Base-by-base conservation (phyloP, 2,888 invertebrate genomes). In the Mesorhabditis sp. region DNA sequence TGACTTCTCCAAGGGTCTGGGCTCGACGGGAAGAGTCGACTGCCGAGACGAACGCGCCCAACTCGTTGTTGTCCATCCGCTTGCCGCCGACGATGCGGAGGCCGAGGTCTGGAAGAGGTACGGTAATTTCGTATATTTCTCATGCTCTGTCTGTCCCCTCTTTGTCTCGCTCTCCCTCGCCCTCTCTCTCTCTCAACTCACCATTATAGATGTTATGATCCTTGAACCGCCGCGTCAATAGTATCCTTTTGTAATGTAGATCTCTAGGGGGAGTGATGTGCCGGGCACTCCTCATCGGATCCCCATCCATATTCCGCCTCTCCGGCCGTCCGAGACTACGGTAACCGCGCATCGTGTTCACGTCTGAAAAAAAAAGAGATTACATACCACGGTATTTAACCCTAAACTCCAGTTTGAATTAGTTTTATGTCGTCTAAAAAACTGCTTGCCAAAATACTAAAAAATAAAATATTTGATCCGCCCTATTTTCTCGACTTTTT, bases 31-130 rank as follows among this genome's bases (percentile, higher is more conserved):
- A 89, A 41, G 88, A 88, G 78, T 88, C 89, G 64, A 90, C 88
- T 75, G 88, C 88, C 1, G 89, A 87, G 4, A 90, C 89, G 83
- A 88, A 90, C 10, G 90, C 90, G 62, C 89, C 89, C 65, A 89
- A 86, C 72, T 88, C 87, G 5, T 88, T 88, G 72, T 86, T 86
- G 13, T 88, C 87, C 67, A 89, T 86, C 70, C 88, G 87, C 82
- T 90, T 89, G 4, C 90, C 90, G 13, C 90, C 90, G 44, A 89
- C 88, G n/a, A 90, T 87, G 83, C 89, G 88, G 87, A 90, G 88
- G 10, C 90, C 90, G 44, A 90, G 86, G 42, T 89, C 89, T 82
- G 68, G 66, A 79, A n/a, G 58, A 50, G 58, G 7, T 50, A 50
- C 58, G 58, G 58, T 50, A 50, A n/a, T 50, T 50, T n/a, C 58